Percentiles rank a stretch among this genome's conserved stretches.
phyloP scores from a whole-genome alignment of 1,140 invertebrate genomes.

The Aphis craccivora region DNA sequence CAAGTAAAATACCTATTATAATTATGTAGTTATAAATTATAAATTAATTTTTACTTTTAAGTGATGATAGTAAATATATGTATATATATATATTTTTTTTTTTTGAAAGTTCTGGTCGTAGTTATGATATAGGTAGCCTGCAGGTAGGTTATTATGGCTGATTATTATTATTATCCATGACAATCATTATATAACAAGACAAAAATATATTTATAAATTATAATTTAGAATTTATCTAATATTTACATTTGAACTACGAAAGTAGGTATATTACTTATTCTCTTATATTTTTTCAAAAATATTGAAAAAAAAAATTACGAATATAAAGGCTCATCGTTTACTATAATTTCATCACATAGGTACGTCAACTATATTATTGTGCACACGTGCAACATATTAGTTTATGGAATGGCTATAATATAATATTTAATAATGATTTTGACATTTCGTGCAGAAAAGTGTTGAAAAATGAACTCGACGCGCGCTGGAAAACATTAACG shows the following conservation, averaged over 20 bases:
- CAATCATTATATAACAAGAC: neutral
- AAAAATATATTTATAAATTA: neutral
- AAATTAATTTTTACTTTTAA: neutral
- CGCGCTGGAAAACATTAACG: neutral
- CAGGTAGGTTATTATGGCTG: neutral
- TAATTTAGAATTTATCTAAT: neutral
- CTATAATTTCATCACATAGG: neutral
- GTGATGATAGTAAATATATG: neutral
- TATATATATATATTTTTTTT: neutral
- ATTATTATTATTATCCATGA: neutral
- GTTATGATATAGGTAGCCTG: neutral
- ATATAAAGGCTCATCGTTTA: neutral
- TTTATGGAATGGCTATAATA: neutral
- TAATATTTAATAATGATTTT: neutral
- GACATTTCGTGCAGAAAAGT: slow-evolving; percentile 21
- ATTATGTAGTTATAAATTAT: neutral
- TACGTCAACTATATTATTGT: neutral
- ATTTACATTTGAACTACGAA: neutral
- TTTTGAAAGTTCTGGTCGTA: neutral
- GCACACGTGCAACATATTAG: slow-evolving; percentile 9
- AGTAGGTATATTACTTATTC: neutral
- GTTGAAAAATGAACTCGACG: neutral
- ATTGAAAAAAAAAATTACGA: neutral
- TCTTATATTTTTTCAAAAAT: neutral
- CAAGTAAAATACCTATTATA: neutral